Conservation (phyloP, 1,140 invertebrate species). For the Anadara kagoshimensis region DNA sequence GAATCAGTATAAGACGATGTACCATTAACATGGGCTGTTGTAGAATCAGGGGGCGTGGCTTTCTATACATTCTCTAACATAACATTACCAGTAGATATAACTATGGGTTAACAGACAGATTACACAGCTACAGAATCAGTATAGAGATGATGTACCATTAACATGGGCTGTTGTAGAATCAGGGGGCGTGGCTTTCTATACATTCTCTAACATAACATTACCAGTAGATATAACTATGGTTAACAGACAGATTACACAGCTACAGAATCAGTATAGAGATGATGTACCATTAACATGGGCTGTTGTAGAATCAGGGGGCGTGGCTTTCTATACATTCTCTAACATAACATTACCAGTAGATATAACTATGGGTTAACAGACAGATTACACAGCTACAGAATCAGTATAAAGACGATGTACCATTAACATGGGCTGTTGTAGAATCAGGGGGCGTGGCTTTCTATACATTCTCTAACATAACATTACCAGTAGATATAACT, state of each 20-base stretch:
- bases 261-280: constrained; percentile 35
- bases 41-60: constrained; percentile 63
- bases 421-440: constrained; percentile 65
- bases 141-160: constrained; percentile 54
- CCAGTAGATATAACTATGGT: not conserved
- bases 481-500: not conserved
- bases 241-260: too few species aligned
- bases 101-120: too few species aligned
- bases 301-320: constrained; percentile 63
- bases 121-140: not conserved
- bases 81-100: not conserved
- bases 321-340: constrained; percentile 57
- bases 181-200: constrained; percentile 66
- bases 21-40: constrained; percentile 64
- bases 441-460: constrained; percentile 67
- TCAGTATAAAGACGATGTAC: constrained; percentile 47
- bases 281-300: constrained; percentile 62
- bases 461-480: constrained; percentile 29
- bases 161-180: constrained; percentile 66
- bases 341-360: not conserved
- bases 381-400: not conserved
- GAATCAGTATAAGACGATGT: constrained; percentile 43
- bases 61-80: constrained; percentile 49
- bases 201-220: not conserved
- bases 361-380: too few species aligned